A percentile compares a stretch with the other conserved stretches of the same genome.
phyloP scores from a whole-genome alignment of 2,113 vertebrate genomes.

The Mastomys natalensis region DNA sequence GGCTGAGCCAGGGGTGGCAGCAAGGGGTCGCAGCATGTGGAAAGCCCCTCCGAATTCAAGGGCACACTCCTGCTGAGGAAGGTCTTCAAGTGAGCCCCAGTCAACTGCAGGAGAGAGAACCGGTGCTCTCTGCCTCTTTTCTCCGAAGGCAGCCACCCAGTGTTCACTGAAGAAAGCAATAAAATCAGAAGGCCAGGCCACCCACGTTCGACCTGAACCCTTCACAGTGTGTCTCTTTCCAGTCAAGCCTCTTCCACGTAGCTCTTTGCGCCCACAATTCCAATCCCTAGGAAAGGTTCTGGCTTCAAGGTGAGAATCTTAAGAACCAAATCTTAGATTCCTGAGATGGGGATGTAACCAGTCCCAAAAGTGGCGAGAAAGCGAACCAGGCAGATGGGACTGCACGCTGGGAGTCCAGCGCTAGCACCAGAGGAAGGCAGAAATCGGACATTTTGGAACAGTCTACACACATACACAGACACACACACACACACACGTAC shows the following conservation, averaged over 20 bases:
- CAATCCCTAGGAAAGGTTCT: background rate
- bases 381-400: background rate
- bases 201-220: background rate
- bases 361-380: background rate
- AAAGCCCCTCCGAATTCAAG: background rate
- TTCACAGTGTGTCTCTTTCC: background rate
- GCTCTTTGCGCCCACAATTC: background rate
- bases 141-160: background rate
- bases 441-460: background rate
- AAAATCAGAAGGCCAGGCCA: background rate
- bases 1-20: too few relatives aligned
- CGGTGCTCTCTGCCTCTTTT: background rate
- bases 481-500: background rate
- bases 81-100: background rate
- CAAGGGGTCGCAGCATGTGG: background rate
- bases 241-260: background rate
- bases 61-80: background rate
- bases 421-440: background rate
- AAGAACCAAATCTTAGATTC: background rate
- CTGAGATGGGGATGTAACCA: background rate
- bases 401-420: background rate
- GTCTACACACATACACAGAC: background rate
- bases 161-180: background rate
- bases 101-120: accelerated
- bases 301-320: background rate